Percentiles rank a stretch among this genome's conserved stretches.
Conservation (phyloP, 2,797 vertebrate genomes). For the Periophthalmus magnuspinnatus region DNA sequence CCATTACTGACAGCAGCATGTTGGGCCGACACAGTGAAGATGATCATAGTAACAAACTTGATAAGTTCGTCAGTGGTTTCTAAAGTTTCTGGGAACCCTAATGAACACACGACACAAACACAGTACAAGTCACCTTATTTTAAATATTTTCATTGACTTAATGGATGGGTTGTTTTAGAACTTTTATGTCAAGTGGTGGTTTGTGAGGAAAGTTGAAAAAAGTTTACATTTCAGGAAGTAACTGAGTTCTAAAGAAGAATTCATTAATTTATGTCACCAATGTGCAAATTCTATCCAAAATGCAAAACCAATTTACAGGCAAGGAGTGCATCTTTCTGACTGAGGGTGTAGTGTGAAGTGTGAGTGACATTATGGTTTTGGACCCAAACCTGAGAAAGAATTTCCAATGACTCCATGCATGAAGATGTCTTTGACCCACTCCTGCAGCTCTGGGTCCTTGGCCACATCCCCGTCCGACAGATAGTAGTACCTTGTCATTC, state of each 20-base stretch:
- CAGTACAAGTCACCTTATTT: neutral
- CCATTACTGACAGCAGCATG: slow-evolving; percentile 66
- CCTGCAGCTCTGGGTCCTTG: slow-evolving; percentile 61
- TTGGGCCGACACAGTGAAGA: slow-evolving; percentile 65
- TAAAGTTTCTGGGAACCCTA: slow-evolving; percentile 56
- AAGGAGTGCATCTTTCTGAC: too few relatives aligned
- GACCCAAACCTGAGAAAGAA: slow-evolving; percentile 24
- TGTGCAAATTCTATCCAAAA: too few relatives aligned
- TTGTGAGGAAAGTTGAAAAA: too few relatives aligned
- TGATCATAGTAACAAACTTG: slow-evolving; percentile 71
- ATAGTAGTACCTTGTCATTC: slow-evolving; percentile 49
- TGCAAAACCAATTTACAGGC: too few relatives aligned
- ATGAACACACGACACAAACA: neutral
- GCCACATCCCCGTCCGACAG: slow-evolving; percentile 44
- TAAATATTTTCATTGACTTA: too few relatives aligned
- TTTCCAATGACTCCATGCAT: slow-evolving; percentile 46
- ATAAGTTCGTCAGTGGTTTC: slow-evolving; percentile 46
- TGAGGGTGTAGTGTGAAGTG: neutral
- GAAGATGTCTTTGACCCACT: slow-evolving; percentile 66
- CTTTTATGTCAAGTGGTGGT: too few relatives aligned
- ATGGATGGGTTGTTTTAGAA: too few relatives aligned
- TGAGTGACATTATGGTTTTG: neutral
- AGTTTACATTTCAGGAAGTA: too few relatives aligned
- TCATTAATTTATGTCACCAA: too few relatives aligned
- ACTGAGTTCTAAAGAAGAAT: too few relatives aligned